Evolutionary conservation across 2,113 vertebrate species (phyloP), one percentile per base, ranked within the genome.

Genomic region (Tiliqua scincoides): DNA sequence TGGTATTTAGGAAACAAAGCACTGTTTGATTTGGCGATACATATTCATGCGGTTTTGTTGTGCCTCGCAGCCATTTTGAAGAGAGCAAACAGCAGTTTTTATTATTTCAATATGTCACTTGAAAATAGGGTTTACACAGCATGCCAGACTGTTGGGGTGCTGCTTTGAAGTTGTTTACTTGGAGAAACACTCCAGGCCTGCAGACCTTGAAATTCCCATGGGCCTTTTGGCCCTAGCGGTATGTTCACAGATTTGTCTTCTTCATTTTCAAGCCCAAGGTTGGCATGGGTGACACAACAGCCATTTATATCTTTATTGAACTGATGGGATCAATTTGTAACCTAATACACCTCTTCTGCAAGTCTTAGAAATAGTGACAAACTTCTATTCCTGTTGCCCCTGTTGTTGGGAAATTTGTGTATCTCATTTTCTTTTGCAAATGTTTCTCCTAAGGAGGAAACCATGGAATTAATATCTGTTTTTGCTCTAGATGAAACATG

Each of bases 91-190:
- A 65, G 48, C 1, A 32, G 54, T 37, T 91, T 48, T 91, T 71
- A 30, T 79, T 71, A 75, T 71, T 54, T 59, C 83, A 75, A 14
- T 87, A 52, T 71, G 67, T 87, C 87, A 79, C 72, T 90, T 82
- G 52, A 40, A 82, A 81, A 82, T 30, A 72, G 20, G 40, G 62
- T 79, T 79, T 84, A 70, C 43, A 7, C 0, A 7, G 6, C 6
- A 10, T 61, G 73, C 83, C 40, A 14, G 65, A 65, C 75, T 30
- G 40, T 84, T 70, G 17, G n/a, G 62, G 74, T 48, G 52, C 18
- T 73, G n/a, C 59, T 81, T 57, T 2, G 32, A 32, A 63, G 8
- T 61, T 74, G 2, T 32, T 40, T 65, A 72, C 54, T 61, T 61
- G 37, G 18, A 30, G 2, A 5, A 37, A 32, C 3, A 35, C 65